Conservation (phyloP, 2,113 vertebrate genomes). For the Oryzias curvinotus region DNA sequence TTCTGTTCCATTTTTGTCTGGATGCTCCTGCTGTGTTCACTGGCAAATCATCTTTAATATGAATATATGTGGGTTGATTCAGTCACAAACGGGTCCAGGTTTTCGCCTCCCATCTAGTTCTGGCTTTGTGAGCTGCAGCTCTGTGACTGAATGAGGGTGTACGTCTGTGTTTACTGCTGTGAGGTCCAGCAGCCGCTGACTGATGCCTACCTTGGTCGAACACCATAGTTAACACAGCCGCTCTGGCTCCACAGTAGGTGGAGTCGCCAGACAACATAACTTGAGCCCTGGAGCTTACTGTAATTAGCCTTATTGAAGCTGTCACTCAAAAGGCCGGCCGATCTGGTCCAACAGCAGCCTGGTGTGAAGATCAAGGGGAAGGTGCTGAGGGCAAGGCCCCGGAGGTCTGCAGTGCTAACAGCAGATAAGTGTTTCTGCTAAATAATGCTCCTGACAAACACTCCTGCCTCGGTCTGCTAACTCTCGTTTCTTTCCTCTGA, state of each 20-base stretch:
- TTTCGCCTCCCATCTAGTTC: background rate
- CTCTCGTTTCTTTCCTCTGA: conserved; percentile 38
- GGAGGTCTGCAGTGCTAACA: conserved; percentile 42
- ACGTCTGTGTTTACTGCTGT: conserved; percentile 59
- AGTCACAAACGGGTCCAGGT: background rate
- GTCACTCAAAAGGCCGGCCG: conserved; percentile 61
- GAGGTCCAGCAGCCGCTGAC: conserved; percentile 59
- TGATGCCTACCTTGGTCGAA: conserved; percentile 63
- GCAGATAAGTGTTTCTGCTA: conserved; percentile 64
- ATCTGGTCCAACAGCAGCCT: conserved; percentile 48
- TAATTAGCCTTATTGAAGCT: conserved; percentile 77
- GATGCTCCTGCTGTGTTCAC: no score
- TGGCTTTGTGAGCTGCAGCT: background rate
- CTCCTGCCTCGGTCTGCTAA: conserved; percentile 29
- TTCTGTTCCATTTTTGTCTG: no score
- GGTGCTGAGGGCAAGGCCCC: conserved; percentile 39
- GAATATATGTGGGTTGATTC: background rate
- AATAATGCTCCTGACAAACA: conserved; percentile 57
- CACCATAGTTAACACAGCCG: conserved; percentile 64
- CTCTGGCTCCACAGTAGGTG: conserved; percentile 74
- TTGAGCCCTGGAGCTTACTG: conserved; percentile 66
- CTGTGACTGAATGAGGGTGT: conserved; percentile 14
- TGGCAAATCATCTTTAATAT: no score
- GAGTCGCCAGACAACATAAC: conserved; percentile 71
- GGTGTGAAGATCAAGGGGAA: conserved; percentile 65